phyloP scores from a whole-genome alignment of 2,113 vertebrate species.

The Grus americana region DNA sequence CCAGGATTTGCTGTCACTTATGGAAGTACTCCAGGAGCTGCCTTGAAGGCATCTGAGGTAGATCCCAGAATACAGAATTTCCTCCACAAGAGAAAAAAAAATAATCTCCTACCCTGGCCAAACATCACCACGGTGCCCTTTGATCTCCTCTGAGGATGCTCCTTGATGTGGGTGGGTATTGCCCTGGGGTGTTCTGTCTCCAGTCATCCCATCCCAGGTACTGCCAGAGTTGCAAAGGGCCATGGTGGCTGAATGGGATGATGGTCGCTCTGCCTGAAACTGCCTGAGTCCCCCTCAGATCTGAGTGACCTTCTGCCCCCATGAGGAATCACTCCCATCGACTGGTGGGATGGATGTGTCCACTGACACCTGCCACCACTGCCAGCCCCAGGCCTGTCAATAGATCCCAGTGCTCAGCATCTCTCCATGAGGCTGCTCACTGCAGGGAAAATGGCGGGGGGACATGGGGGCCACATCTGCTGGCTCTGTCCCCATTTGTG shows the following conservation, averaged over 20 bases:
- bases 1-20: too few species aligned
- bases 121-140: too few species aligned
- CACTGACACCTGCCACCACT: neutral
- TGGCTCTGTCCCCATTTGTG: neutral
- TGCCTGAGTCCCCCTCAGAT: neutral
- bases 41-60: too few species aligned
- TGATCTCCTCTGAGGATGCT: neutral
- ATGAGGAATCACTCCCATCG: too few species aligned
- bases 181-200: too few species aligned
- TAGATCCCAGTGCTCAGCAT: neutral
- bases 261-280: rapidly evolving
- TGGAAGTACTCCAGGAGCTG: too few species aligned
- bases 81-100: too few species aligned
- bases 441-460: neutral
- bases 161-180: rapidly evolving
- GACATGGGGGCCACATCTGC: neutral
- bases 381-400: too few species aligned
- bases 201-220: too few species aligned
- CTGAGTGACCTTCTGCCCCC: neutral
- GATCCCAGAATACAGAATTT: too few species aligned
- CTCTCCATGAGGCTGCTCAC: neutral
- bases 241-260: neutral
- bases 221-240: neutral
- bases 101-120: neutral
- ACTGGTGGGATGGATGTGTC: too few species aligned